phyloP scores from a whole-genome alignment of 2,888 invertebrate genomes.

The Blastobasis adustella region DNA sequence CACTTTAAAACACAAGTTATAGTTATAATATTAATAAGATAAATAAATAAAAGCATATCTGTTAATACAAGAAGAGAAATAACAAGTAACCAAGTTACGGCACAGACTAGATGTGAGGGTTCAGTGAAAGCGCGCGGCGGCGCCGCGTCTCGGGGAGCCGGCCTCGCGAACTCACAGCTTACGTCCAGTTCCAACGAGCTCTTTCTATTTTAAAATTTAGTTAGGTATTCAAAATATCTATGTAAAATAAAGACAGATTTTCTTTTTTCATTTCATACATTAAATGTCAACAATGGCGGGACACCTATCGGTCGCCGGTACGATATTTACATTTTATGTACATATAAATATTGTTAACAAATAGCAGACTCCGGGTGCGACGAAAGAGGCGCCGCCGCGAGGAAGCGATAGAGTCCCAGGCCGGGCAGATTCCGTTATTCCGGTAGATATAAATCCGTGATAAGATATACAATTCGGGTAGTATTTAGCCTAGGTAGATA shows the following conservation, averaged over 20 bases:
- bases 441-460: neutral
- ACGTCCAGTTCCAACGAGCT: neutral
- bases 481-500: constrained; percentile 7
- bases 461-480: constrained; percentile 8
- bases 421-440: too few species aligned
- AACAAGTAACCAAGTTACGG: constrained; percentile 41
- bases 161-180: constrained; percentile 9
- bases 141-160: neutral
- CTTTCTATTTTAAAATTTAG: constrained; percentile 1
- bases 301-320: constrained; percentile 12
- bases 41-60: constrained; percentile 30
- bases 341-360: constrained; percentile 14
- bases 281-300: constrained; percentile 7
- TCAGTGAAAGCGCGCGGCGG: too few species aligned
- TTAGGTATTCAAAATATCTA: constrained; percentile 9
- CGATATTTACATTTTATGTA: constrained; percentile 25
- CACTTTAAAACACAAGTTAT: constrained; percentile 33
- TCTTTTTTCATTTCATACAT: neutral
- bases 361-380: neutral
- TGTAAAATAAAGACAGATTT: constrained; percentile 9
- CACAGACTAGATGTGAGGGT: constrained; percentile 59
- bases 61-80: constrained; percentile 34
- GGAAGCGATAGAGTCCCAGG: too few species aligned
- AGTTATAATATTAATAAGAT: constrained; percentile 28
- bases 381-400: too few species aligned